These are phyloP conservation scores for Drosophila birchii DNA, from an alignment of 2,888 invertebrate genomes.

Conservation along the genomic window DNA sequence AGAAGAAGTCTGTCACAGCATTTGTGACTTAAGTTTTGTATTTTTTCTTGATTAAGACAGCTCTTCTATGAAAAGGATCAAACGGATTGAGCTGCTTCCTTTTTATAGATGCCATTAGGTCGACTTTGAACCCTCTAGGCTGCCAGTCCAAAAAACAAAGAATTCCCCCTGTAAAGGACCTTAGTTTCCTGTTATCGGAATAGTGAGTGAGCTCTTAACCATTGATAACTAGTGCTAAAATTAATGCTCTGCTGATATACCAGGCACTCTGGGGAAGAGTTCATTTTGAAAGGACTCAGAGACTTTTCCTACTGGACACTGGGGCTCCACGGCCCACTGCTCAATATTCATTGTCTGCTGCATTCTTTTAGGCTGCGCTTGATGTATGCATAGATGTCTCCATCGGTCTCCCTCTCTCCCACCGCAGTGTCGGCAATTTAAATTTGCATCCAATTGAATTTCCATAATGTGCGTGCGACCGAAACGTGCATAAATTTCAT, in stretches of 20 bases:
- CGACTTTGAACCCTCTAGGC: background rate
- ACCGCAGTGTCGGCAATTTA: constrained; percentile 61
- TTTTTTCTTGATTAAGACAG: background rate
- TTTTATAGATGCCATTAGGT: background rate
- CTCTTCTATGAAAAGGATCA: background rate
- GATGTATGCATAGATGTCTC: constrained; percentile 57
- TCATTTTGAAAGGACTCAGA: background rate
- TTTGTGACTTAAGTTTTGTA: background rate
- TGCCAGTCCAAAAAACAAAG: background rate
- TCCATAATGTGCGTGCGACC: constrained; percentile 72
- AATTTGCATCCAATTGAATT: constrained; percentile 79
- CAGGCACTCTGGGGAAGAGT: background rate
- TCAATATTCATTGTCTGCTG: constrained; percentile 69
- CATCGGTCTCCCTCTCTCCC: constrained; percentile 6
- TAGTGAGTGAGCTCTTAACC: background rate
- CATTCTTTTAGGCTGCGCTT: constrained; percentile 65
- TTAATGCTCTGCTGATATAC: constrained; percentile 1
- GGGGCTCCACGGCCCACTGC: constrained; percentile 21
- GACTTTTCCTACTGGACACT: background rate
- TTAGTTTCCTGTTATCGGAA: too few species aligned
- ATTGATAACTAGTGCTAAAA: background rate
- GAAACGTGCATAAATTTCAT: constrained; percentile 77
- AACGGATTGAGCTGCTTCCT: background rate
- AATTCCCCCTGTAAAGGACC: too few species aligned
- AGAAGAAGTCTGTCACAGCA: too few species aligned